Evolutionary conservation across 2,888 invertebrate genomes (phyloP).

Genomic region (Xanthostigma xanthostigma): DNA sequence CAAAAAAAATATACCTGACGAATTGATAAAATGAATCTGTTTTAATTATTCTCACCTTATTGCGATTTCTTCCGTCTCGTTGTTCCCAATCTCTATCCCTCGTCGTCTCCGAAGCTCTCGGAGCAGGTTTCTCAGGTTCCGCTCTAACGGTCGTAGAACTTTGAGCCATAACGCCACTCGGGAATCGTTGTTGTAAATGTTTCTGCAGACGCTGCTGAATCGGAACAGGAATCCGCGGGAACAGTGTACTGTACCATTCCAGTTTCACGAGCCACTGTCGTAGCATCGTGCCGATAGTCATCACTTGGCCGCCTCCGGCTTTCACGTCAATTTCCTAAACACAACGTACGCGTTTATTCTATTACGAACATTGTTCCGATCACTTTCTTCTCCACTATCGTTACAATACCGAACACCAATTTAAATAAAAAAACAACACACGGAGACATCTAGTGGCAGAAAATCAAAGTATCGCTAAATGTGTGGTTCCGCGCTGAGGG

Average conservation of each 20-base stretch:
- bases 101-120: constrained; percentile 1
- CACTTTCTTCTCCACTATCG: too few species aligned
- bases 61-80: background rate
- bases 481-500: too few species aligned
- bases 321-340: constrained; percentile 86
- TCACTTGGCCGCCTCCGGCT: constrained; percentile 89
- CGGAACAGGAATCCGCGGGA: constrained; percentile 96
- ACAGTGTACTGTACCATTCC: constrained; percentile 98
- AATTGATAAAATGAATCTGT: too few species aligned
- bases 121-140: background rate
- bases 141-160: background rate
- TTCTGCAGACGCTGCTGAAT: constrained; percentile 85
- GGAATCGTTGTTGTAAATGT: constrained; percentile 39
- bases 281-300: constrained; percentile 85
- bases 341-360: background rate
- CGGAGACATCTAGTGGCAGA: too few species aligned
- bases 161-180: constrained; percentile 15
- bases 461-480: too few species aligned
- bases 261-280: constrained; percentile 87
- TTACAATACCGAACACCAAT: too few species aligned
- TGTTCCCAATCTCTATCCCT: constrained; percentile 4
- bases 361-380: background rate
- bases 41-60: too few species aligned
- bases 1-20: too few species aligned
- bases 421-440: too few species aligned